Evolutionary conservation across 2,888 invertebrate genomes (phyloP), one percentile per base, ranked within the genome.

Genomic region (Pristionchus fissidentatus): DNA sequence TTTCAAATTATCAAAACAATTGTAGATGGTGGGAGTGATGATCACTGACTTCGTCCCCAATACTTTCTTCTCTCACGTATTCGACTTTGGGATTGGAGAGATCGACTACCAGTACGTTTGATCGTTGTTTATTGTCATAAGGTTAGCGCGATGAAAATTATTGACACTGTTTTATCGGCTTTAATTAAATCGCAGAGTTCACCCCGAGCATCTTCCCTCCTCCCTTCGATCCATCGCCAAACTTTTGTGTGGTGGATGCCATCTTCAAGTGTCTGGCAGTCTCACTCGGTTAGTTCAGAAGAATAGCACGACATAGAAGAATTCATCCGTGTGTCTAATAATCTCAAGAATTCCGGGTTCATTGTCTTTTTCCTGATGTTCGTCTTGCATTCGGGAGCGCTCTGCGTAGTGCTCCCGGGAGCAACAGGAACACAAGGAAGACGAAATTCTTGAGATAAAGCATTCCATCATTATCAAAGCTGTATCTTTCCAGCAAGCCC

Each of bases 41-140:
- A 62, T 91, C 26, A 90, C 89, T 46, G 91, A 91, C 62, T 91
- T 90, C 86, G 88, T 90, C 13, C 90, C 90, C 32, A 92, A 92
- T 83, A 90, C 91, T 5, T 86, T 92, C 60, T 88, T 92, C 84
- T 85, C 87, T 49, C 91, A 92, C 80, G 85, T 91, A 46, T 91
- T 87, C 84, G 87, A 89, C 84, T 86, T 88, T 41, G 87, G 87
- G 29, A 83, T 92, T 19, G 91, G 92, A 77, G 84, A 83, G 66
- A 85, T 88, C 84, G 85, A 83, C 52, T 84, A 88, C 55, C 83
- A 85, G 85, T 86, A 22, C 62, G 57, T 62, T 82, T 13, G 1
- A 2, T 10, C n/a, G 4, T 3, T 35, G 62, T 82, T 29, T 84
- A 89, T 49, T 49, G 10, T 49, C 19, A 49, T 15, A 49, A 49